These are phyloP conservation scores for Rhinolophus sinicus DNA, from an alignment of 2,113 vertebrate species.

Conservation along the genomic window DNA sequence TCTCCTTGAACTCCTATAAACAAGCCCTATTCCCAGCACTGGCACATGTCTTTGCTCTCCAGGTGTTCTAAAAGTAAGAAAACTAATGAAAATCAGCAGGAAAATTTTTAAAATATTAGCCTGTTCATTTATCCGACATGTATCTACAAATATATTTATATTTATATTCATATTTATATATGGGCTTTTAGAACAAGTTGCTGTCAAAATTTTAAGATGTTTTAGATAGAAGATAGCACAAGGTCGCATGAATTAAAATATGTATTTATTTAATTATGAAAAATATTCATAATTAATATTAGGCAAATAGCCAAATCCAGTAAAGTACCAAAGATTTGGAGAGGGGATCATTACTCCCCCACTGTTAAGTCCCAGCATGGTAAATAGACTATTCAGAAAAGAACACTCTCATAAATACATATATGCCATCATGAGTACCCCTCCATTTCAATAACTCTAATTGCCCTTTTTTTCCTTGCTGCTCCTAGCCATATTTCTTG, in stretches of 20 bases:
- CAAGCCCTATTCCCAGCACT: not conserved
- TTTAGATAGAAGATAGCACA: conserved; percentile 4
- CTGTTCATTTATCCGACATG: not conserved
- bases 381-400: conserved; percentile 76
- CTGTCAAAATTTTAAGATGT: conserved; percentile 9
- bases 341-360: conserved; percentile 52
- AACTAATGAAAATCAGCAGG: not conserved
- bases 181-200: not conserved
- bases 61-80: not conserved
- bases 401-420: conserved; percentile 71
- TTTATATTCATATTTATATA: not conserved
- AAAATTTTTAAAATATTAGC: not conserved
- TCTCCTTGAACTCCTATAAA: not conserved
- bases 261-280: conserved; percentile 72
- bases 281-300: conserved; percentile 76
- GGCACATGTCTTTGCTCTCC: not conserved
- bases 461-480: conserved; percentile 84
- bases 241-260: conserved; percentile 68
- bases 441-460: conserved; percentile 82
- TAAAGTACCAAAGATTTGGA: conserved; percentile 59
- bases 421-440: conserved; percentile 78
- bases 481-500: conserved; percentile 87
- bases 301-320: conserved; percentile 61
- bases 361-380: conserved; percentile 69
- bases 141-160: not conserved